Base-by-base conservation (phyloP, 2,797 vertebrate genomes). In the Mycteria americana region DNA sequence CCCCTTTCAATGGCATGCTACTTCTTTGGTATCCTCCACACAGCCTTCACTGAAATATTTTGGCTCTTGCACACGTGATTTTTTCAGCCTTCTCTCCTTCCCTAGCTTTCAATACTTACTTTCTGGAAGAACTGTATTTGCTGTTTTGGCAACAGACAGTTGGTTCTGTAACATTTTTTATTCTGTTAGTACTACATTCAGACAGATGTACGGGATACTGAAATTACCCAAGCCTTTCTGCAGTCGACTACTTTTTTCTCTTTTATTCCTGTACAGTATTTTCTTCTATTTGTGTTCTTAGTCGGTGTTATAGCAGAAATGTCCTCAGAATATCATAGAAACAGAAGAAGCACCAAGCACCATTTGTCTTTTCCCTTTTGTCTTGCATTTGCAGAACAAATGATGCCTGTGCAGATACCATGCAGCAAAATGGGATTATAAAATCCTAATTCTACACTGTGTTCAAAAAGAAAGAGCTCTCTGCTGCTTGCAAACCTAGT, bases 1-100 rank as follows among this genome's bases (percentile, higher is more conserved):
- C 11, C 11, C 17, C 14, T 50, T 89, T 54, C 12, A 41, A 2
- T 48, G 59, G 5, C 7, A 5, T 35, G 9, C 0, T 1, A 3
- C 39, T 78, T 39, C 31, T 59, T 51, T 28, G 4, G 7, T 85
- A 45, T 41, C 19, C 18, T 39, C 28, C 21, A n/a, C 7, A 6
- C 19, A 56, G 25, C 53, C 18, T 81, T 59, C 21, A 10, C 4
- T 64, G 57, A 85, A 54, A 7, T 64, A 16, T 31, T 92, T 84
- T 75, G 30, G 3, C 10, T 73, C 18, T 65, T 67, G 33, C 17
- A 22, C 18, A 48, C 30, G 24, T 30, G 6, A 13, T 43, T 88
- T 90, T 57, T 56, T 33, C 33, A 65, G 43, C 12, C 39, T 70
- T 51, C 27, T 88, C 22, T 82, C 7, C 19, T 78, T 37, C 43